These are phyloP conservation scores for Actinernus sp. DNA, from an alignment of 92 coral and sea anemone species.

Conservation along the genomic window DNA sequence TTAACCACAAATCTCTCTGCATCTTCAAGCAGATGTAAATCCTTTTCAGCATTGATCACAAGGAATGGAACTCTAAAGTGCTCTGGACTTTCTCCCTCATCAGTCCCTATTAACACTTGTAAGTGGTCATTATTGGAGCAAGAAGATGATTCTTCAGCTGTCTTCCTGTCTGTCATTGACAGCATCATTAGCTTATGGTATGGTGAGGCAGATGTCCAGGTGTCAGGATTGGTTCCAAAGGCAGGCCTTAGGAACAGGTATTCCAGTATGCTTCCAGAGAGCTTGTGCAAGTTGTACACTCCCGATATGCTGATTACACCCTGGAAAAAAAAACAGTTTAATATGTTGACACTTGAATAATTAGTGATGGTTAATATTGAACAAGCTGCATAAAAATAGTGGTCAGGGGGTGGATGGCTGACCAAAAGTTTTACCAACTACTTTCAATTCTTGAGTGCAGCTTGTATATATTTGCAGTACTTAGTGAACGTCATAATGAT, in stretches of 20 bases:
- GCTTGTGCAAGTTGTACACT: slow-evolving; percentile 47
- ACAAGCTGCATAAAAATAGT: no score
- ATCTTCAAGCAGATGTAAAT: slow-evolving; percentile 42
- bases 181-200: slow-evolving; percentile 20
- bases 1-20: slow-evolving; percentile 36
- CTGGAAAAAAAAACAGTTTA: slow-evolving; percentile 8
- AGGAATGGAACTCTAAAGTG: slow-evolving; percentile 47
- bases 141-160: neutral
- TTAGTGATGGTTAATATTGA: no score
- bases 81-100: neutral
- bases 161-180: neutral
- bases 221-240: slow-evolving; percentile 37
- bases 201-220: slow-evolving; percentile 58
- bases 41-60: slow-evolving; percentile 54
- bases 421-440: no score
- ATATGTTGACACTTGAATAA: no score
- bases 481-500: no score
- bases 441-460: no score
- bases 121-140: neutral
- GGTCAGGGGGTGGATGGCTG: no score
- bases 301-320: slow-evolving; percentile 71
- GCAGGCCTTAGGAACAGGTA: slow-evolving; percentile 43
- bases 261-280: slow-evolving; percentile 42
- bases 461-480: no score
- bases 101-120: neutral